Conservation (phyloP, 2,113 vertebrate species). For the Ursus arctos region DNA sequence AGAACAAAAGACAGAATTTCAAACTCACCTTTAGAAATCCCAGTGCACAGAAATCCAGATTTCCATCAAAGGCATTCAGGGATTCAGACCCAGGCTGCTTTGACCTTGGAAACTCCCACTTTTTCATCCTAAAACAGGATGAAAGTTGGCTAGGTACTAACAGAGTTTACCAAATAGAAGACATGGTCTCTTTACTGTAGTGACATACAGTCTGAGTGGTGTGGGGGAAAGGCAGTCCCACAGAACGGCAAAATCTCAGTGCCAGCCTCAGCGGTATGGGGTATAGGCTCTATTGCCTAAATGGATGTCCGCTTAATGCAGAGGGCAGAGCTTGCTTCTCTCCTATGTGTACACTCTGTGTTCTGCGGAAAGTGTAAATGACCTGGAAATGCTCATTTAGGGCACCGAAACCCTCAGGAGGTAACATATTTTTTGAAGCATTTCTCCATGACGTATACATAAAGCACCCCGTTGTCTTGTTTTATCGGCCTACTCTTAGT, state of each 20-base stretch:
- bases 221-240: neutral
- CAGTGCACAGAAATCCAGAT: constrained; percentile 39
- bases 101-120: neutral
- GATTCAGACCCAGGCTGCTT: neutral
- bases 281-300: neutral
- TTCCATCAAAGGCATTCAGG: neutral
- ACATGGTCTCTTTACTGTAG: neutral
- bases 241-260: neutral
- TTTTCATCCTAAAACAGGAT: neutral
- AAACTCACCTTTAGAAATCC: constrained; percentile 13
- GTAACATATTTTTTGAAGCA: neutral
- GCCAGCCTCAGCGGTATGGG: too few species aligned
- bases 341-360: neutral
- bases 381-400: neutral
- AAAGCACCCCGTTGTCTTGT: constrained; percentile 25
- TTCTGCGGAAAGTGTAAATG: neutral
- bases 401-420: neutral
- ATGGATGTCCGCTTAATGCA: neutral
- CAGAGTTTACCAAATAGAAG: neutral
- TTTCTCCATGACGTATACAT: neutral
- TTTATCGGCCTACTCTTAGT: constrained; percentile 19
- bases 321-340: neutral
- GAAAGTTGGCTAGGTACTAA: neutral
- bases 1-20: constrained; percentile 1
- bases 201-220: neutral